phyloP scores from a whole-genome alignment of 2,113 vertebrate genomes.

The Anolis sagrei region DNA sequence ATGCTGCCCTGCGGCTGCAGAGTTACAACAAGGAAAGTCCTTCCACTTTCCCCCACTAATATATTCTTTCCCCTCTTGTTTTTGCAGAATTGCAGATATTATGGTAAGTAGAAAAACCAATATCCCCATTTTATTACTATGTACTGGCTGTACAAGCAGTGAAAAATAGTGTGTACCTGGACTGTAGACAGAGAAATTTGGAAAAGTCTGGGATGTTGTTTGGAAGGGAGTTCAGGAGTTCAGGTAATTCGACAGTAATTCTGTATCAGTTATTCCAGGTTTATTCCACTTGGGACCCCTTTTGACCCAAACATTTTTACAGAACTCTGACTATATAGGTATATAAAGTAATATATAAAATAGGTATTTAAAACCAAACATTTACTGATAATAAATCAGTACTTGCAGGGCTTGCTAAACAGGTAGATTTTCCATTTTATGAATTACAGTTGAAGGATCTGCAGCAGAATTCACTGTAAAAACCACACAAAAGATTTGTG shows the following conservation, averaged over 20 bases:
- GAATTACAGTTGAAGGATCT: too few relatives aligned
- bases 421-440: too few relatives aligned
- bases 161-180: neutral
- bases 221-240: neutral
- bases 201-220: neutral
- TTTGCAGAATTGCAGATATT: slow-evolving; percentile 31
- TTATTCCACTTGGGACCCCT: too few relatives aligned
- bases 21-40: neutral
- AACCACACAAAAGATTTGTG: too few relatives aligned
- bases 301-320: too few relatives aligned
- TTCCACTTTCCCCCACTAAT: neutral
- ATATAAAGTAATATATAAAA: too few relatives aligned
- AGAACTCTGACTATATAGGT: too few relatives aligned
- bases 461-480: too few relatives aligned
- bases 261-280: neutral
- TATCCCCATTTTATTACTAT: neutral
- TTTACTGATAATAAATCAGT: too few relatives aligned
- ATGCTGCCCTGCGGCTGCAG: neutral
- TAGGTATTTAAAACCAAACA: too few relatives aligned
- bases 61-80: neutral
- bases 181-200: neutral
- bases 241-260: neutral
- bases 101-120: slow-evolving; percentile 32
- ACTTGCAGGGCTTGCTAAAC: too few relatives aligned
- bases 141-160: neutral